phyloP scores from a whole-genome alignment of 2,113 vertebrate genomes.

The Pollimyrus isidori region DNA sequence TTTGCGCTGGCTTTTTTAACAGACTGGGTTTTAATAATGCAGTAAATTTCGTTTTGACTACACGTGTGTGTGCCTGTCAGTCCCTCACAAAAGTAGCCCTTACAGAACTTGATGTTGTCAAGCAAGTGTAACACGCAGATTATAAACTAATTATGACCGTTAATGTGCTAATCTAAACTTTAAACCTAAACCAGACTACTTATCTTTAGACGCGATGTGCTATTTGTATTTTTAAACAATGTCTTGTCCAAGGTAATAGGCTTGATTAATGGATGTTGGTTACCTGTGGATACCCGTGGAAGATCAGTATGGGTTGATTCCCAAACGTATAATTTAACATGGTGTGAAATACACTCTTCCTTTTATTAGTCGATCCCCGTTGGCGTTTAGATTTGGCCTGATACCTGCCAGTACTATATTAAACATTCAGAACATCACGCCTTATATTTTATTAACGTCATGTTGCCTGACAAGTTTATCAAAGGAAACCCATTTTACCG shows the following conservation, averaged over 20 bases:
- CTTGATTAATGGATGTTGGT: not conserved
- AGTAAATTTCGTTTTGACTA: not conserved
- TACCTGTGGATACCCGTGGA: not conserved
- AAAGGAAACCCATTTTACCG: not conserved
- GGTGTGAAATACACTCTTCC: not conserved
- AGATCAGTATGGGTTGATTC: not conserved
- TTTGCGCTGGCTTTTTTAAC: not conserved
- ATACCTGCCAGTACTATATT: not conserved
- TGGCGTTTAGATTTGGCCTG: not conserved
- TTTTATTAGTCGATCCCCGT: not conserved
- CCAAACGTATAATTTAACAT: not conserved
- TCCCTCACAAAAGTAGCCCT: not conserved
- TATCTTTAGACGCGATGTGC: not conserved
- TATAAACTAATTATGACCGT: not conserved
- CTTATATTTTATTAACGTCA: not conserved
- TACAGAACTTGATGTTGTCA: not conserved
- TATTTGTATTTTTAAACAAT: not conserved
- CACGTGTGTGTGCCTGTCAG: not conserved
- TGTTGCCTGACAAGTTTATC: not conserved
- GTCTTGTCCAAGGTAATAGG: not conserved
- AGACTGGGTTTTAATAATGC: not conserved
- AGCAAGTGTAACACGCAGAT: not conserved
- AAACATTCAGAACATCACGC: not conserved
- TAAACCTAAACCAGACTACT: not conserved
- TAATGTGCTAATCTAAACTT: not conserved